These are phyloP conservation scores for Hypselothyrea guttata DNA, from an alignment of 2,888 invertebrate species.

Conservation along the genomic window DNA sequence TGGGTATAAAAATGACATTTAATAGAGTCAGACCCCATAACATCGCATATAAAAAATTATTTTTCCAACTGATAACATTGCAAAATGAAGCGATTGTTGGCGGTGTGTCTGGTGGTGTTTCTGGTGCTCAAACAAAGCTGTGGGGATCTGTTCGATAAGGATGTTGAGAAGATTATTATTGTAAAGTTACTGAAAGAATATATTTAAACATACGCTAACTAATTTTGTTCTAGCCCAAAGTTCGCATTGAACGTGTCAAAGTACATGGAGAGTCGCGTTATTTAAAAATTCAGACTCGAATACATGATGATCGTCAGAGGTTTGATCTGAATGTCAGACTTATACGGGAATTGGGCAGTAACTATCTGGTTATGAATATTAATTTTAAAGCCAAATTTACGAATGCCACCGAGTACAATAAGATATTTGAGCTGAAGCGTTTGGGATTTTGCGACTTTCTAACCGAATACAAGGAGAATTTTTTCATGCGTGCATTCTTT, in stretches of 20 bases:
- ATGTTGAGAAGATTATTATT: neutral
- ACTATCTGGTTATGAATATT: conserved; percentile 56
- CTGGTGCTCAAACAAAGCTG: neutral
- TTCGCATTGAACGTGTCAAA: conserved; percentile 26
- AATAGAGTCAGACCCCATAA: too few species aligned
- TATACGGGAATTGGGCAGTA: conserved; percentile 45
- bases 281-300: conserved; percentile 20
- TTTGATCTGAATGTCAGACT: conserved; percentile 47
- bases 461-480: conserved; percentile 21
- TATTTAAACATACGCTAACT: neutral
- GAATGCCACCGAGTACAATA: conserved; percentile 6
- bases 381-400: conserved; percentile 34
- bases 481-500: conserved; percentile 44
- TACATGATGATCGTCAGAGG: conserved; percentile 33
- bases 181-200: neutral
- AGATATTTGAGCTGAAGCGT: conserved; percentile 36
- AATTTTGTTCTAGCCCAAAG: conserved; percentile 7
- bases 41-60: neutral
- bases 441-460: conserved; percentile 62
- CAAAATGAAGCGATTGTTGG: neutral
- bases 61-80: neutral
- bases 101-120: neutral
- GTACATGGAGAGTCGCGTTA: conserved; percentile 38
- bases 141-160: neutral
- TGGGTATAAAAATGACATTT: too few species aligned